Evolutionary conservation across 1,140 invertebrate genomes (phyloP).

Genomic region (Chionoecetes opilio): DNA sequence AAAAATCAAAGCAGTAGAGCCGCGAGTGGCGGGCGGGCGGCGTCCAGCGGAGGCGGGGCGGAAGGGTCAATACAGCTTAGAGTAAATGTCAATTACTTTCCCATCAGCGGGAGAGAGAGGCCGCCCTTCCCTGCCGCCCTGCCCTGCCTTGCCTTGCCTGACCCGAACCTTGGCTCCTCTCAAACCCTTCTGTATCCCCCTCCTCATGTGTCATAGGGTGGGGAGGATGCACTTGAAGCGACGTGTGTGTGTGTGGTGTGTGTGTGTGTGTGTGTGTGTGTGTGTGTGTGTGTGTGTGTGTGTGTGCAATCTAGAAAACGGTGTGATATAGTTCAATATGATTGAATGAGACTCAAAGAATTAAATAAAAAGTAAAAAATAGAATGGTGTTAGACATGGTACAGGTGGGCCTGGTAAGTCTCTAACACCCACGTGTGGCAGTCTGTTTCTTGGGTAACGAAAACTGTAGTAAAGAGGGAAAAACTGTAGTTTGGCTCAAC

Average conservation of each 20-base stretch:
- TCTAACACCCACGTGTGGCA: neutral
- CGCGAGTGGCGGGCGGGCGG: neutral
- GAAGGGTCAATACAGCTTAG: conserved; percentile 28
- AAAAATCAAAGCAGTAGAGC: conserved; percentile 19
- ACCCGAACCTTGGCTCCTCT: neutral
- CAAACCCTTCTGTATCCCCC: neutral
- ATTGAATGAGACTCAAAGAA: neutral
- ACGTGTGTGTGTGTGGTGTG: neutral
- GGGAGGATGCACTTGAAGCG: neutral
- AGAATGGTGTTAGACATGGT: neutral
- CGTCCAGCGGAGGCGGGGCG: neutral
- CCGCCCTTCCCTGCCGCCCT: neutral
- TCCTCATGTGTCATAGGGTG: neutral
- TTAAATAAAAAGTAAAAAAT: neutral
- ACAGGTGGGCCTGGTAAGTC: neutral
- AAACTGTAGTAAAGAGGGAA: neutral
- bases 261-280: conserved; percentile 27
- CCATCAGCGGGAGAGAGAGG: conserved; percentile 22
- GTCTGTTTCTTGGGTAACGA: neutral
- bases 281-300: conserved; percentile 21
- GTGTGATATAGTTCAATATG: neutral
- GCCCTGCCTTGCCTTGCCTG: neutral
- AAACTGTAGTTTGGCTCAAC: neutral
- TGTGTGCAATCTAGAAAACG: neutral
- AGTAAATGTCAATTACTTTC: conserved; percentile 22